Base-by-base conservation (phyloP, 2,113 vertebrate species). In the Otocyon megalotis region DNA sequence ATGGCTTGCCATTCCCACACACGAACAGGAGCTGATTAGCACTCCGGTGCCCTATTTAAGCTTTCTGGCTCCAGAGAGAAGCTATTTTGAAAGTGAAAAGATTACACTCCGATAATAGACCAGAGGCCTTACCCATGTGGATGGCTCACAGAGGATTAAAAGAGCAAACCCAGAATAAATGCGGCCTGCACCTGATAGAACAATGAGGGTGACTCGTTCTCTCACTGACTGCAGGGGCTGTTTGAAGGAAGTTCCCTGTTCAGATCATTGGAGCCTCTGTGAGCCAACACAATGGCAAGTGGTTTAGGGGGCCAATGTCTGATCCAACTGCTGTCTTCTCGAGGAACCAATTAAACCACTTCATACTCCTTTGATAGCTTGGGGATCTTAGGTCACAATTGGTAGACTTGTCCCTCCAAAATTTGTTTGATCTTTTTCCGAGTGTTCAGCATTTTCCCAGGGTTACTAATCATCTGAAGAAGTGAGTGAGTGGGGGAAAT, bases 51-150 rank as follows among this genome's bases (percentile, higher is more conserved):
- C 98, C 98, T 98, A 97, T 97, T 98, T 98, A 98, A 93, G 90
- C 65, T 95, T 95, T 97, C 96, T 96, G 93, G 92, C 92, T 96
- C 56, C 67, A 93, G 95, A 98, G 81, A 98, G 82, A 93, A 96
- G 97, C 96, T 98, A 98, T 98, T 98, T 98, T 98, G 96, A 97
- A 98, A 97, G 97, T 97, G 98, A 93, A 97, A 98, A 98, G 94
- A 98, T 98, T 97, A 88, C 95, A 98, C 96, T 98, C 93, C 0
- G 81, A 93, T 98, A 98, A 98, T 97, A 98, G 96, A 98, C 86
- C 74, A 87, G 90, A 97, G 92, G 89, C 74, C 90, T 97, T 97
- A 85, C 92, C 79, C 95, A 97, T 97, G 94, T 93, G 97, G 81
- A 93, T 96, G 62, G 92, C 65, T 98, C 90, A 96, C 81, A 60